Base-by-base conservation (phyloP, 2,113 vertebrate genomes). In the Dissostichus mawsoni region DNA sequence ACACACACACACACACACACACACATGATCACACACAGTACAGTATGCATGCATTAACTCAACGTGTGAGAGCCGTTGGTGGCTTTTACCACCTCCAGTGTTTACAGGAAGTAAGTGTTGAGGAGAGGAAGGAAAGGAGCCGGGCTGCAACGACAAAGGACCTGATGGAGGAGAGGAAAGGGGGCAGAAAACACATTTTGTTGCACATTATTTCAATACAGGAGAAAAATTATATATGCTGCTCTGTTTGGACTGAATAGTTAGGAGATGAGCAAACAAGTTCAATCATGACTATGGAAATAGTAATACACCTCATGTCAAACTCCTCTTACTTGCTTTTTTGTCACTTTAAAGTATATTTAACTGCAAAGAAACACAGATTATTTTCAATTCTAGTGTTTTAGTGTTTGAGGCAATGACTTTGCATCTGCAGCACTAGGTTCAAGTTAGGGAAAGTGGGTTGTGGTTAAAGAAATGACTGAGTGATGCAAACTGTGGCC, bases 81-180 rank as follows among this genome's bases (percentile, higher is more conserved):
- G 76, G 5, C 48, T 25, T 17, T 68, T 59, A 75, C 76, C 85
- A 82, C 78, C 80, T 86, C 53, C 69, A 63, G 29, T 57, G 59
- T 82, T 82, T 82, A 85, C 82, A 87, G 90, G 89, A 90, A 86
- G 83, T 45, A 2, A 5, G 12, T 70, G 81, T 70, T 69, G 64
- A 72, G 69, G 23, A 12, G 70, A 87, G 90, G 90, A 90, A 92
- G 90, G 89, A 89, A 89, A 86, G 13, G 59, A 82, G 52, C n/a
- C 8, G 23, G 57, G 67, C 78, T 74, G 59, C 56, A 29, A 4
- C 10, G 33, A 81, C 85, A 76, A 70, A 36, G 50, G 17, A 23
- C 18, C 0, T 3, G 25, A 72, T 11, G 16, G 75, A 71, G 71
- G 45, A 65, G 52, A 59, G 72, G 62, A 76, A 76, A 69, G 14